Conservation (phyloP, 1,140 invertebrate species). For the Armadillidium nasatum region DNA sequence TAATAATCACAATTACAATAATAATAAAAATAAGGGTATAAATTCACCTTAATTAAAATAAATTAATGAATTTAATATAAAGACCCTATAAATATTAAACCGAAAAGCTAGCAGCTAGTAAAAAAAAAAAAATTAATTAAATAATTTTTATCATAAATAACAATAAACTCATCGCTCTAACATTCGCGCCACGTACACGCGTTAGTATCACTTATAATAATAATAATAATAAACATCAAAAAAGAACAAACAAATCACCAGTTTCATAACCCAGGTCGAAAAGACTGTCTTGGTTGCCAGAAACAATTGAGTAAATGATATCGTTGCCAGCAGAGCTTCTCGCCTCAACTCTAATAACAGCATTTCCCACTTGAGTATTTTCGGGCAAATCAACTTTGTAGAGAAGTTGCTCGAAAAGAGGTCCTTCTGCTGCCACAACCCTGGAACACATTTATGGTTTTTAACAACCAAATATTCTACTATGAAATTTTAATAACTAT, state of each 20-base stretch:
- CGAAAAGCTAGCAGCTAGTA: no score
- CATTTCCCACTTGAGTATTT: constrained; percentile 58
- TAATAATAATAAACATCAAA: not conserved
- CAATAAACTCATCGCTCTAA: no score
- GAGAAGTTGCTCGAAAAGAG: constrained; percentile 78
- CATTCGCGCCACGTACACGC: no score
- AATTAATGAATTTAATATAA: no score
- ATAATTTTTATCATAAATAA: no score
- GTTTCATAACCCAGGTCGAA: constrained; percentile 21
- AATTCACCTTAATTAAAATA: no score
- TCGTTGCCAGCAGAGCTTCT: not conserved
- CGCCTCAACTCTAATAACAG: constrained; percentile 16
- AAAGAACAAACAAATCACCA: not conserved
- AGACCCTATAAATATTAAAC: no score
- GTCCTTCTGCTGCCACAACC: constrained; percentile 78
- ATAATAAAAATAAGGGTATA: no score
- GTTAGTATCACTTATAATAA: not conserved
- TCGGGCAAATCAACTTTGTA: constrained; percentile 74
- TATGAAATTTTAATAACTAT: no score
- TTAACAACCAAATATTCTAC: no score
- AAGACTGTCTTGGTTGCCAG: constrained; percentile 17
- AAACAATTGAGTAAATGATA: constrained; percentile 7
- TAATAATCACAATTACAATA: no score
- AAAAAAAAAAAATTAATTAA: no score
- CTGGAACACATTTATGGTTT: constrained; percentile 51